These are phyloP conservation scores for Pachypeltis micranthus DNA, from an alignment of 1,140 invertebrate genomes.

Conservation along the genomic window DNA sequence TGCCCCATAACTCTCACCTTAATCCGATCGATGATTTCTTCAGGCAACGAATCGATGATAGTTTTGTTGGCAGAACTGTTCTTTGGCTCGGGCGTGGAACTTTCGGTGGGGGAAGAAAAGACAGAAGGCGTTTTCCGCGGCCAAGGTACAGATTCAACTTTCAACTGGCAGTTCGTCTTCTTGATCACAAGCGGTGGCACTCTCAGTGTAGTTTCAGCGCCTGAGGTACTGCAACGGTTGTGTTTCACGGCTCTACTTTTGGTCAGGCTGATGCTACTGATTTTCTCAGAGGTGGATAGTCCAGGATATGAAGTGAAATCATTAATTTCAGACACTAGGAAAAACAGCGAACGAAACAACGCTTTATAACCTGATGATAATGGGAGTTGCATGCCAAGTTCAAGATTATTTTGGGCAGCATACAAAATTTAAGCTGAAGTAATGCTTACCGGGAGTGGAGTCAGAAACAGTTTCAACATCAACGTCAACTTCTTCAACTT, in stretches of 20 bases:
- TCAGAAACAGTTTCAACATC: conserved; percentile 8
- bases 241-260: neutral
- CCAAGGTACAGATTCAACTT: neutral
- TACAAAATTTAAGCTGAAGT: neutral
- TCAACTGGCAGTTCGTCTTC: neutral
- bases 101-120: neutral
- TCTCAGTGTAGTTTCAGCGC: conserved; percentile 22
- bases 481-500: neutral
- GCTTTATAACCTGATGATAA: neutral
- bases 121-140: neutral
- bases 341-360: neutral
- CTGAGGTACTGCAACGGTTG: neutral
- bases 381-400: neutral
- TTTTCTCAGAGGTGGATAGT: conserved; percentile 39
- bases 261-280: neutral
- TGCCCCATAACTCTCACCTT: conserved; percentile 31
- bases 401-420: neutral
- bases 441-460: neutral
- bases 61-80: conserved; percentile 30
- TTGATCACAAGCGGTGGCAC: neutral
- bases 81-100: neutral
- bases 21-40: conserved; percentile 40
- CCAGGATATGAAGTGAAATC: conserved; percentile 41
- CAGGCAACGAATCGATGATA: conserved; percentile 34
- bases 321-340: conserved; percentile 30